These are phyloP conservation scores for Mactra quadrangularis DNA, from an alignment of 1,140 invertebrate species.

Conservation along the genomic window DNA sequence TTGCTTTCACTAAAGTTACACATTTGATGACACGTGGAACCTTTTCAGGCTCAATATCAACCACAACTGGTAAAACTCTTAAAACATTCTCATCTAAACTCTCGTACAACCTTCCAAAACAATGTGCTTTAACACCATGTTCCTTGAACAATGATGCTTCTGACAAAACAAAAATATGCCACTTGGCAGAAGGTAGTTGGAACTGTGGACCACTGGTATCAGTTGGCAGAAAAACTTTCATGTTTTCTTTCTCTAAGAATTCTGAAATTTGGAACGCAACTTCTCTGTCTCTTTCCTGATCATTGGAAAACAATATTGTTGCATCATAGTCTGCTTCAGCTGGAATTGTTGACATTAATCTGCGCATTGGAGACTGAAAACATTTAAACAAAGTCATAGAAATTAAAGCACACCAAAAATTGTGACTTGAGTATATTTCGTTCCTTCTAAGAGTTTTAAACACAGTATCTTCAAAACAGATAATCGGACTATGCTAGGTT, in stretches of 20 bases:
- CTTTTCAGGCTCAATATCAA: not conserved
- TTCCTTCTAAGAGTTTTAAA: no score
- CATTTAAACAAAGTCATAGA: no score
- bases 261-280: not conserved
- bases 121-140: not conserved
- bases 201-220: not conserved
- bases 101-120: not conserved
- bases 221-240: not conserved
- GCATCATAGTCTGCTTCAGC: not conserved
- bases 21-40: constrained; percentile 22
- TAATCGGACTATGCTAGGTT: no score
- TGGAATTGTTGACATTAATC: not conserved
- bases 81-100: not conserved
- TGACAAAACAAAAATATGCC: constrained; percentile 36
- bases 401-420: no score
- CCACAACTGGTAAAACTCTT: constrained; percentile 2
- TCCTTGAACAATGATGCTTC: not conserved
- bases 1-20: constrained; percentile 1
- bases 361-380: not conserved
- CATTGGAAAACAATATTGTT: not conserved
- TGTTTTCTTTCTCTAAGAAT: not conserved
- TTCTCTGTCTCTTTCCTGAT: not conserved
- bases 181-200: not conserved
- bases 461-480: no score
- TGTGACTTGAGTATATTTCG: no score